Conservation (phyloP, 2,888 invertebrate genomes). For the Cetonia aurata region DNA sequence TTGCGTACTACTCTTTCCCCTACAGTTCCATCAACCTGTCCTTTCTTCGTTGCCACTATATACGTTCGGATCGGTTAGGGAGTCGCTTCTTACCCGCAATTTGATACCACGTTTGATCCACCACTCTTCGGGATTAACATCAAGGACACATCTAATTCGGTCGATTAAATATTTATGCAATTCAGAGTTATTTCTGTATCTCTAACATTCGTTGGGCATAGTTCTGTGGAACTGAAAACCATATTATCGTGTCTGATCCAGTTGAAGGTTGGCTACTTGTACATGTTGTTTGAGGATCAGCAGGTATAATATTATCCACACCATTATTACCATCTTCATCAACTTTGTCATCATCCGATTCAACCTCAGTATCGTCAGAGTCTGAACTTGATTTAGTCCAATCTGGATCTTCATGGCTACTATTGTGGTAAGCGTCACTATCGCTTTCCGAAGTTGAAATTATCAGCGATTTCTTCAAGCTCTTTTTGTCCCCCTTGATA, state of each 20-base stretch:
- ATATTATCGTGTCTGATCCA: slow-evolving; percentile 1
- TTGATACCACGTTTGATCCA: too few species aligned
- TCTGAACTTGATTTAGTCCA: slow-evolving; percentile 8
- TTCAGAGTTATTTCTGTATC: too few species aligned
- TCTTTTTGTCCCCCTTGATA: too few species aligned
- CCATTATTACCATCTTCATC: not conserved
- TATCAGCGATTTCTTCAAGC: slow-evolving; percentile 4
- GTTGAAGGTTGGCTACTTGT: slow-evolving; percentile 9
- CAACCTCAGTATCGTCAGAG: slow-evolving; percentile 5
- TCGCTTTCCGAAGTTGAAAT: too few species aligned
- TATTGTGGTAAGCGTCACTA: slow-evolving; percentile 3
- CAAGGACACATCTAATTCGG: not conserved
- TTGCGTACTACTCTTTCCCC: too few species aligned
- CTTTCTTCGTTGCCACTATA: too few species aligned
- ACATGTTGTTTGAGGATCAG: not conserved
- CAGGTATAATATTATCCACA: not conserved
- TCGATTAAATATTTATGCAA: too few species aligned
- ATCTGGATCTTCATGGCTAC: slow-evolving; percentile 11
- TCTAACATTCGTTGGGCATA: not conserved
- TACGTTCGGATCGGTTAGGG: too few species aligned
- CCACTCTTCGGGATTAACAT: slow-evolving; percentile 4
- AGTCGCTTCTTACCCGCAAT: too few species aligned
- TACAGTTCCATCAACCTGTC: too few species aligned
- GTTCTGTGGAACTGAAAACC: not conserved
- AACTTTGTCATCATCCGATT: not conserved